phyloP scores from a whole-genome alignment of 2,113 vertebrate genomes.

The Procavia capensis region DNA sequence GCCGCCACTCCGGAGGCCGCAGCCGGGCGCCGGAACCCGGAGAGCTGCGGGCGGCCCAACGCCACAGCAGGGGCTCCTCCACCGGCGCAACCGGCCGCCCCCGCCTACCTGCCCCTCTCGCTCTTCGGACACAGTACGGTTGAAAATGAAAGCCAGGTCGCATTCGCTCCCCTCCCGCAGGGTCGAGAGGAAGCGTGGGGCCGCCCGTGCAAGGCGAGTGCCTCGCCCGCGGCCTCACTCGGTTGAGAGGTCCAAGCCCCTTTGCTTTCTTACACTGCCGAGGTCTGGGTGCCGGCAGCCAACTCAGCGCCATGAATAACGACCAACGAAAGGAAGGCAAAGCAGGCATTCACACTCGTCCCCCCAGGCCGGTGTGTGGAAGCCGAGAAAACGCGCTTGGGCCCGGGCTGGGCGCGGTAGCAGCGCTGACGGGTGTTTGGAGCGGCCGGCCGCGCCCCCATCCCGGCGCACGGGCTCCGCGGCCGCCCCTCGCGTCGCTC shows the following conservation, averaged over 20 bases:
- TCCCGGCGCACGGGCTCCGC: not conserved
- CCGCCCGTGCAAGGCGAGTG: not conserved
- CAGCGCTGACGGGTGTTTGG: not conserved
- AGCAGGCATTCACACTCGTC: not conserved
- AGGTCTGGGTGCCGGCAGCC: not conserved
- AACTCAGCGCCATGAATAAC: not conserved
- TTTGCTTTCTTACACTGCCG: not conserved
- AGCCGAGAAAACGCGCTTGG: conserved; percentile 53
- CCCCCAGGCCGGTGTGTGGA: conserved; percentile 32
- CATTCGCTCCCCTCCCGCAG: conserved; percentile 12
- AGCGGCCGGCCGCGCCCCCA: not conserved
- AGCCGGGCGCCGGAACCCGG: not conserved
- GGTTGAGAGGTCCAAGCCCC: conserved; percentile 1
- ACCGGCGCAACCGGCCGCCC: not conserved
- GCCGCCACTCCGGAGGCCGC: conserved; percentile 43
- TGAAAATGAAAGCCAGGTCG: not conserved
- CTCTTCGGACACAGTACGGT: not conserved
- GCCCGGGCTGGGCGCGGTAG: conserved; percentile 53
- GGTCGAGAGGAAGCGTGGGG: not conserved
- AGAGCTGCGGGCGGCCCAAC: not conserved
- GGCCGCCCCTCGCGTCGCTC: not conserved
- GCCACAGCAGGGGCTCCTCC: not conserved
- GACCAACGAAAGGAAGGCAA: not conserved
- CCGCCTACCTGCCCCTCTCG: conserved; percentile 58
- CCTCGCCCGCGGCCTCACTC: conserved; percentile 12